These are phyloP conservation scores for Protobothrops flavoviridis DNA, from an alignment of 2,113 vertebrate species.

Conservation along the genomic window DNA sequence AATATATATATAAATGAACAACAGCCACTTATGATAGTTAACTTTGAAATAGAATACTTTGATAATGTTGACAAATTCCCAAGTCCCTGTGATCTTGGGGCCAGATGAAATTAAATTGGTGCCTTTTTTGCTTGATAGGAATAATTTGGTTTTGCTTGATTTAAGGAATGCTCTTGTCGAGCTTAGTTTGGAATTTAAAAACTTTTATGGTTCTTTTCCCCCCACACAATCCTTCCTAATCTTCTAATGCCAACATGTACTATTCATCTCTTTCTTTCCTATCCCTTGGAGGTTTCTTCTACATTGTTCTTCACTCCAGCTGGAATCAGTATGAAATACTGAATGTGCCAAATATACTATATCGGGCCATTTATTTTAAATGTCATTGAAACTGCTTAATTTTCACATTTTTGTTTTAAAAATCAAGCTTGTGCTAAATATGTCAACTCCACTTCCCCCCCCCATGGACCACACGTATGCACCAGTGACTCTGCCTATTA, in stretches of 20 bases:
- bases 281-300: slow-evolving; percentile 35
- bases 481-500: neutral
- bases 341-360: slow-evolving; percentile 25
- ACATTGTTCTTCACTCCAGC: slow-evolving; percentile 53
- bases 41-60: neutral
- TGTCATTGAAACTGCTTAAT: slow-evolving; percentile 34
- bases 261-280: slow-evolving; percentile 48
- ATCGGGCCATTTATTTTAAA: slow-evolving; percentile 42
- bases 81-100: slow-evolving; percentile 12
- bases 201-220: slow-evolving; percentile 31
- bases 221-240: slow-evolving; percentile 43
- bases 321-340: slow-evolving; percentile 29
- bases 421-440: slow-evolving; percentile 26
- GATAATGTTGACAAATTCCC: slow-evolving; percentile 25
- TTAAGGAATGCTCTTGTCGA: slow-evolving; percentile 21
- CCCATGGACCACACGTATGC: slow-evolving; percentile 16
- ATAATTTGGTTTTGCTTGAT: slow-evolving; percentile 28
- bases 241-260: slow-evolving; percentile 34
- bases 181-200: slow-evolving; percentile 43
- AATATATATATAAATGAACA: neutral
- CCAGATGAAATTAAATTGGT: slow-evolving; percentile 38
- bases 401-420: slow-evolving; percentile 35
- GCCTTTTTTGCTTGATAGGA: slow-evolving; percentile 14
- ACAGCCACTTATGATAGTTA: neutral
- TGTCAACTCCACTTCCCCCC: slow-evolving; percentile 19